These are phyloP conservation scores for Linurgus olivaceus DNA, from an alignment of 2,797 vertebrate species.

Conservation along the genomic window DNA sequence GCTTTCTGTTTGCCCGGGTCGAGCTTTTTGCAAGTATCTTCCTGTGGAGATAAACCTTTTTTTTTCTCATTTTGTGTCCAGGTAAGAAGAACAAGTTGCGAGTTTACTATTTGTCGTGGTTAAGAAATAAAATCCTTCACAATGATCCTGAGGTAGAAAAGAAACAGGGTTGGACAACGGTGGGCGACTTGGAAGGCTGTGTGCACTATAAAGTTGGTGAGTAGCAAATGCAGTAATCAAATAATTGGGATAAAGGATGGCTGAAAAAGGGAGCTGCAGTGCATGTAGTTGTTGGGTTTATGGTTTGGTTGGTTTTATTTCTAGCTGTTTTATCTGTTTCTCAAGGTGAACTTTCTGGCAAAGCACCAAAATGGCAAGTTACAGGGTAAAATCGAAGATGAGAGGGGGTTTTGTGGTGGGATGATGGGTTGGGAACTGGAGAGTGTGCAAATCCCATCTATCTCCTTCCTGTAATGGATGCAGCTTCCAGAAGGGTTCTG, in stretches of 20 bases:
- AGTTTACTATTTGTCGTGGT: constrained; percentile 97
- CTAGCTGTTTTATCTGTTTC: background rate
- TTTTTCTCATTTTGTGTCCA: constrained; percentile 61
- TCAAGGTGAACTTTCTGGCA: background rate
- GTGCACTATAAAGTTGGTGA: constrained; percentile 98
- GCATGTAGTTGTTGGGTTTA: background rate
- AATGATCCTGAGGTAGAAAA: constrained; percentile 98
- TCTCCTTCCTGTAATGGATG: background rate
- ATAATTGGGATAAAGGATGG: background rate
- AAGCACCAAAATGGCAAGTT: background rate
- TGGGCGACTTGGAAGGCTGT: constrained; percentile 94
- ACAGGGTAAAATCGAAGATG: background rate
- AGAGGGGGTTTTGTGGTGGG: background rate
- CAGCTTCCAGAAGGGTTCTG: background rate
- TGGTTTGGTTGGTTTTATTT: background rate
- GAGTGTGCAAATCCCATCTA: background rate
- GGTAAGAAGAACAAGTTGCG: constrained; percentile 98
- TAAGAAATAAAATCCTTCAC: constrained; percentile 98
- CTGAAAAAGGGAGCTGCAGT: background rate
- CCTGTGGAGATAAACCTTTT: background rate
- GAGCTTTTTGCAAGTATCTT: background rate
- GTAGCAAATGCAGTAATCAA: constrained; percentile 55
- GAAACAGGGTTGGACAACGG: constrained; percentile 97
- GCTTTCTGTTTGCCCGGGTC: background rate
- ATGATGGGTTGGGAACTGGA: background rate